Conservation (phyloP, 2,888 invertebrate genomes). For the Mythimna pallens region DNA sequence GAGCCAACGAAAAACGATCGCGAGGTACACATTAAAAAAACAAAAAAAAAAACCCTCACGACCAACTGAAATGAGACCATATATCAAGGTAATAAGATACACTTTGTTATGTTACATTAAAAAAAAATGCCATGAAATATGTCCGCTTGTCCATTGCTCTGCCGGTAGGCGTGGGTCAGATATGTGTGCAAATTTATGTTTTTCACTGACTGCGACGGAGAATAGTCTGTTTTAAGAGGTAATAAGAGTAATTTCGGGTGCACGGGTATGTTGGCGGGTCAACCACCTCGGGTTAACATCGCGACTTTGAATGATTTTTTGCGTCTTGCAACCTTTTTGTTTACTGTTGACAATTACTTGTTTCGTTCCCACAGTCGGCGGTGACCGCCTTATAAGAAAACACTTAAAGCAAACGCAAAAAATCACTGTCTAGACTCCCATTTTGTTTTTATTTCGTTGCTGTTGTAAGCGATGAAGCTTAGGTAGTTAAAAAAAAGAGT, state of each 20-base stretch:
- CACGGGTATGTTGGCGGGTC: slow-evolving; percentile 71
- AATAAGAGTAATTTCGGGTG: slow-evolving; percentile 72
- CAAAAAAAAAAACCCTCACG: slow-evolving; percentile 64
- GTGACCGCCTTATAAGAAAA: slow-evolving; percentile 70
- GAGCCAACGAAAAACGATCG: slow-evolving; percentile 83
- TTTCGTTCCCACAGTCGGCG: slow-evolving; percentile 74
- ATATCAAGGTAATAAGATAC: slow-evolving; percentile 73
- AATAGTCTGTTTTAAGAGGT: slow-evolving; percentile 73
- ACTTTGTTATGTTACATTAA: slow-evolving; percentile 67
- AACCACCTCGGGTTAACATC: slow-evolving; percentile 79
- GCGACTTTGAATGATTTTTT: slow-evolving; percentile 77
- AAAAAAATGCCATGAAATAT: slow-evolving; percentile 85
- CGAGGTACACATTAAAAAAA: slow-evolving; percentile 78
- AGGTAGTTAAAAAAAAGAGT: slow-evolving; percentile 6
- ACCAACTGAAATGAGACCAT: slow-evolving; percentile 73
- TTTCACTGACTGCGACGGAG: slow-evolving; percentile 72
- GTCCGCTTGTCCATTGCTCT: slow-evolving; percentile 83
- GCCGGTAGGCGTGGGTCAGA: slow-evolving; percentile 88
- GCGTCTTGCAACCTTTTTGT: slow-evolving; percentile 69
- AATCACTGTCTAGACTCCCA: slow-evolving; percentile 57
- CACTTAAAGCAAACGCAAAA: slow-evolving; percentile 57
- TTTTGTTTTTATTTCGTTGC: slow-evolving; percentile 51
- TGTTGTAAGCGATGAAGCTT: slow-evolving; percentile 1
- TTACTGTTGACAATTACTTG: slow-evolving; percentile 79
- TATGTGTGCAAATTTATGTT: slow-evolving; percentile 78